Conservation (phyloP, 2,797 vertebrate species). For the Centropyge bicolor region DNA sequence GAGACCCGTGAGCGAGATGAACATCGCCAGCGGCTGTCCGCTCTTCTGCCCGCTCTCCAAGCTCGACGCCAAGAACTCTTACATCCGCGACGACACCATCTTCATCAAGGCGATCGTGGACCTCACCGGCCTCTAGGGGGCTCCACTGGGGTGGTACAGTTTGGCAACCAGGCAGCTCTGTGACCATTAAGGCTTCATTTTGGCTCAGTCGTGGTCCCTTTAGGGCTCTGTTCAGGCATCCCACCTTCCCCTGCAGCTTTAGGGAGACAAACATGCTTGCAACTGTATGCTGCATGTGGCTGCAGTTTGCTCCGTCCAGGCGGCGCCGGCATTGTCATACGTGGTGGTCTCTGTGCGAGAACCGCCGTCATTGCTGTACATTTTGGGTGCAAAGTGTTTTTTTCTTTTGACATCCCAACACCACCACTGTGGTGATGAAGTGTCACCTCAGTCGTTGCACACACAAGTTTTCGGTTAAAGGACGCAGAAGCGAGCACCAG, state of each 20-base stretch:
- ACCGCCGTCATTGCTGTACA: conserved; percentile 63
- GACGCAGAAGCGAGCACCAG: conserved; percentile 27
- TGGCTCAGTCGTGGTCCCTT: conserved; percentile 57
- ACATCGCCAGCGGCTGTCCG: conserved; percentile 97
- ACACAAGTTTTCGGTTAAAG: conserved; percentile 38
- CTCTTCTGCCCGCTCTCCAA: conserved; percentile 96
- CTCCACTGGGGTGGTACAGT: conserved; percentile 10
- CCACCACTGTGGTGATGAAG: conserved; percentile 23
- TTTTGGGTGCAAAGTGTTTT: conserved; percentile 55
- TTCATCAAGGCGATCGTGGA: conserved; percentile 99
- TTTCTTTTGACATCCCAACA: conserved; percentile 41
- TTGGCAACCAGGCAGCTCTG: conserved; percentile 64
- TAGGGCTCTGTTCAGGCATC: conserved; percentile 54
- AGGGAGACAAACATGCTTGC: conserved; percentile 64
- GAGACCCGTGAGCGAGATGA: conserved; percentile 95
- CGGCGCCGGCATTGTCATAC: conserved; percentile 44
- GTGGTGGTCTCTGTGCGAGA: conserved; percentile 40
- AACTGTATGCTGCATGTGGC: conserved; percentile 59
- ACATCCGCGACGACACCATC: conserved; percentile 95
- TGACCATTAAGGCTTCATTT: conserved; percentile 67
- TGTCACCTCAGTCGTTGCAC: conserved; percentile 42
- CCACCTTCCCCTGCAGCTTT: conserved; percentile 51
- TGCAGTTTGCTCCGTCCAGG: conserved; percentile 55
- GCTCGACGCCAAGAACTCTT: conserved; percentile 94
- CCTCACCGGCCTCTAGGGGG: conserved; percentile 92